Base-by-base conservation (phyloP, 2,797 vertebrate genomes). In the Mus caroli region DNA sequence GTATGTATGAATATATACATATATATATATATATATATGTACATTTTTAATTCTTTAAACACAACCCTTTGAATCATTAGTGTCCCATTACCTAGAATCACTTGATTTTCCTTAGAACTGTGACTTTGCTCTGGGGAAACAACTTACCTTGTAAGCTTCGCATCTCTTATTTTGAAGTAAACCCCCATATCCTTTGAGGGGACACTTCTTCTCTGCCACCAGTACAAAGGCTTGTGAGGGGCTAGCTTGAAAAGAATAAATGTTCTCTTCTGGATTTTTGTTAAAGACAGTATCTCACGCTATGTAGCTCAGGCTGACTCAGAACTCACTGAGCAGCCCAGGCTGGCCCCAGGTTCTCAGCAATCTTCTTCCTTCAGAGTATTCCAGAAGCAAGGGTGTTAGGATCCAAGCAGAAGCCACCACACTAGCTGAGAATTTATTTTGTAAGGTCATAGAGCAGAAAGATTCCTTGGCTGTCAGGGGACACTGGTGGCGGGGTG, bases 131-230 rank as follows among this genome's bases (percentile, higher is more conserved):
- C 14, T n/a, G 17, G 22, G 37, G 31, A 22, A 89, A 67, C 1
- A 22, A 64, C 71, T 94, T 50, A 14, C 43, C 54, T 50, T 91
- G 60, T 50, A 79, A 82, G 17, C 67, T 46, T 96, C 43, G 76
- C 14, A 13, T 4, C 31, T 78, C 50, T 94, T 40, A 58, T n/a
- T 69, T 69, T 4, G 3, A 79, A 84, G n/a, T 67, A 34, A 50
- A 26, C 50, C 31, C 31, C 54, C 14, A 4, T 2, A 3, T 56
- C 34, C 78, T 82, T 15, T 24, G 10, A 88, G 50, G 40, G 7
- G 12, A 80, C 76, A 37, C 11, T 6, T 11, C 10, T 6, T 12
- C 17, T 24, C 17, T 43, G 64, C n/a, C 90, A 40, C 75, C 20
- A 6, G 6, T 22, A 56, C 40, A 75, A 26, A 76, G 43, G 17